Conservation (phyloP, 1,140 invertebrate species). For the Drosophila lini region DNA sequence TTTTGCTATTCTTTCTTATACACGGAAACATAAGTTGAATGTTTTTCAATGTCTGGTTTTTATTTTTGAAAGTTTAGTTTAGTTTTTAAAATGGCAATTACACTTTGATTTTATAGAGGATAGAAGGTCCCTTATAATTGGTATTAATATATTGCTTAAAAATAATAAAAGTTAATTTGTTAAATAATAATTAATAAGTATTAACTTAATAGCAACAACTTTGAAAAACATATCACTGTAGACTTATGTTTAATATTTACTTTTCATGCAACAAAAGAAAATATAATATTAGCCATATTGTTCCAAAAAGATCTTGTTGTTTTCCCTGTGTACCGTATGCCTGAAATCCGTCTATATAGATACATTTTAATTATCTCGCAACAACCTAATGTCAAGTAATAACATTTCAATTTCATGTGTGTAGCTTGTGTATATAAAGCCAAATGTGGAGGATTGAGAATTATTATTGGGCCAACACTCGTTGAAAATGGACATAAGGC, state of each 20-base stretch:
- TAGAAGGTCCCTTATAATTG: neutral
- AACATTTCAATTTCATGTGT: slow-evolving; percentile 55
- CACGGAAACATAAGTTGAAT: slow-evolving; percentile 20
- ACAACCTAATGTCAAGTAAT: slow-evolving; percentile 55
- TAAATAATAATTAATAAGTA: too few species aligned
- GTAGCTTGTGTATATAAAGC: slow-evolving; percentile 31
- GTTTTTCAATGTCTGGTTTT: neutral
- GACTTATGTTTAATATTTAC: too few species aligned
- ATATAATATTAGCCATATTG: slow-evolving; percentile 3
- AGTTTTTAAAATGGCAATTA: neutral
- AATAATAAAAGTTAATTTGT: neutral
- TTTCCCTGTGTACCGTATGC: slow-evolving; percentile 28
- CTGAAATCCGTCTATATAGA: slow-evolving; percentile 55
- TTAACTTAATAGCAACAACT: too few species aligned
- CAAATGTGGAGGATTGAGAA: slow-evolving; percentile 44
- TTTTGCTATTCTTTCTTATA: slow-evolving; percentile 8
- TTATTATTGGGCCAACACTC: slow-evolving; percentile 42
- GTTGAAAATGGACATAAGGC: slow-evolving; percentile 60
- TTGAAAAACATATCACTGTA: too few species aligned
- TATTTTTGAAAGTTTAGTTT: neutral
- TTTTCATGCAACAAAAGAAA: neutral
- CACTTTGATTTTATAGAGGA: neutral
- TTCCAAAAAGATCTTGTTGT: neutral
- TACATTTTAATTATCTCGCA: slow-evolving; percentile 68
- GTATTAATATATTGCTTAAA: neutral